Evolutionary conservation across 2,113 vertebrate genomes (phyloP), one percentile per base, ranked within the genome.

Genomic region (Nothobranchius kuhntae): DNA sequence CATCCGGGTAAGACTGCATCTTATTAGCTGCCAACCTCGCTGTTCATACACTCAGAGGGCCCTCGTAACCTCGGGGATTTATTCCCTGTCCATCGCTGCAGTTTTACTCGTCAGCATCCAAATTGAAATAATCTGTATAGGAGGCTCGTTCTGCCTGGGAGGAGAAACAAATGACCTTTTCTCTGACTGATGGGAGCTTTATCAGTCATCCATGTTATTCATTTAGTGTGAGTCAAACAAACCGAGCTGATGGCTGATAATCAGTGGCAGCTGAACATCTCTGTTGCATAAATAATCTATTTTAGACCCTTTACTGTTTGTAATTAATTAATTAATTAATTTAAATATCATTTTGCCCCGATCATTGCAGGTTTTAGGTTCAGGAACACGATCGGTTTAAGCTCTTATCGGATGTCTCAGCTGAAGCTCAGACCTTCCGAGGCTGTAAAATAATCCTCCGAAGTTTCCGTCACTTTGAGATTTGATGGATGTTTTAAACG

Each of bases 1-100:
- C 21, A 81, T 94, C 64, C 85, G 93, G 83, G 92, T 94, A 80
- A 89, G 91, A 17, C 51, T 21, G 46, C 46, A 17, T 50, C 14
- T 38, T 65, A 65, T 53, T 40, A 21, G 13, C 13, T 42, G n/a
- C 24, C 3, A 47, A 35, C 11, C 50, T 13, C 13, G 17, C 36
- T 9, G 7, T 51, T 61, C 17, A 21, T 61, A 17, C 9, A 17
- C 0, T 2, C 7, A 7, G 35, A 67, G 53, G 65, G 48, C 42
- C 30, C 65, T 53, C 24, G 35, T 48, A 24, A 24, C 2, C 17
- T 9, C 8, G 30, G 52, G 47, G 1, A 1, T 30, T 11, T 68
- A 24, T 9, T 38, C 21, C 15, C 3, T 12, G 11, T 45, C 9
- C 14, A 26, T 14, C 1, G 7, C 9, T 14, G 44, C 45, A 13